Evolutionary conservation across 2,888 invertebrate genomes (phyloP).

Genomic region (Apocheima hispidaria): DNA sequence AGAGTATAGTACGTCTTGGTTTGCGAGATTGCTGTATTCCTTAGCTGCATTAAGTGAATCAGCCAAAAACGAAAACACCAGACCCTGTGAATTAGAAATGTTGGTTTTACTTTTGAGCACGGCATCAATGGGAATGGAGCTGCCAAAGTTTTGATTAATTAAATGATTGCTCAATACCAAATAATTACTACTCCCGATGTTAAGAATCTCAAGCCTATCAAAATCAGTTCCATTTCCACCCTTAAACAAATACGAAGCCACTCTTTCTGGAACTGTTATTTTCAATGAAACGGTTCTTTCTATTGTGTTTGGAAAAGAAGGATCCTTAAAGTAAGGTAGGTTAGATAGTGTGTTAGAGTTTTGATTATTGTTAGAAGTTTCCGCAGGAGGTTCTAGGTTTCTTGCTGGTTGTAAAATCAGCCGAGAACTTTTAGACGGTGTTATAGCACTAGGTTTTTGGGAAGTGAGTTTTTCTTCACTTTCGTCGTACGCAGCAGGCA

Average conservation of each 20-base stretch:
- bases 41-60: conserved; percentile 79
- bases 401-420: conserved; percentile 62
- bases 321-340: conserved; percentile 72
- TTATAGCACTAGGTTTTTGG: conserved; percentile 54
- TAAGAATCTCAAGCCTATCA: conserved; percentile 75
- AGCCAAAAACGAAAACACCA: conserved; percentile 78
- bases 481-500: conserved; percentile 55
- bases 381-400: conserved; percentile 68
- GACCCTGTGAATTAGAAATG: conserved; percentile 81
- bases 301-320: conserved; percentile 69
- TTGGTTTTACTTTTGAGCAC: conserved; percentile 69
- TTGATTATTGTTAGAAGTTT: conserved; percentile 50
- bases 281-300: conserved; percentile 79
- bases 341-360: conserved; percentile 65
- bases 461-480: conserved; percentile 70
- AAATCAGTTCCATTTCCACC: conserved; percentile 64
- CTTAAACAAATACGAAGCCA: conserved; percentile 75
- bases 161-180: conserved; percentile 72
- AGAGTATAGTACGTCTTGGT: conserved; percentile 63
- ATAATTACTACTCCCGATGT: conserved; percentile 79
- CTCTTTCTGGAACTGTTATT: conserved; percentile 78
- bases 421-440: conserved; percentile 59
- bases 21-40: conserved; percentile 71
- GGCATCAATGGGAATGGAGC: conserved; percentile 73
- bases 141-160: conserved; percentile 53